Base-by-base conservation (phyloP, 92 coral and sea anemone species). In the Actinostola sp. region DNA sequence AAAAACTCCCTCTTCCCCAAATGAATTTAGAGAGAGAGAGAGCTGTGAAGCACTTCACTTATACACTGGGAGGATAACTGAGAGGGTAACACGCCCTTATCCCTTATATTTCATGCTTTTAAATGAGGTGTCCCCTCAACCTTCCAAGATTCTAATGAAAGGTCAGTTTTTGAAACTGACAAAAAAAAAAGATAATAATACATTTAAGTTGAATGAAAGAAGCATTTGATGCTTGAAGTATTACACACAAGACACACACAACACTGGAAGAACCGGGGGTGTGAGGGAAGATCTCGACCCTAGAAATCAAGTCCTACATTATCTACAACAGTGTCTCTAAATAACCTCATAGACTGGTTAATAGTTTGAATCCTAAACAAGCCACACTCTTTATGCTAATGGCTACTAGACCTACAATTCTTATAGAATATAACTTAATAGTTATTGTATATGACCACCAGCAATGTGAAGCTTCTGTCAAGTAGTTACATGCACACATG, bases 121-220 rank as follows among this genome's bases (percentile, higher is more conserved):
- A 38, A 34, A 36, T 58, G 23, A 53, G 62, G 35, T 54, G 54
- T 41, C 48, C 50, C 66, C 29, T 53, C 1, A 1, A 32, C 30
- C 16, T 29, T 33, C 6, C 33, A 8, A 30, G 3, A 55, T 35
- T 32, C 77, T 66, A 41, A 52, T 39, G 44, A 59, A 34, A 84
- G 67, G 86, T 50, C 92, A 91, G 97, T 85, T 91, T 93, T 93
- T 88, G 61, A 88, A 93, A 91, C 97, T 81, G 90, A 82, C 86
- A 35, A 77, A 73, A 71, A 42, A 36, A 75, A 71, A 58, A 61
- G 66, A 71, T 38, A 39, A 45, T 27, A 66, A 72, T 49, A 59
- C 52, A 38, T 17, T 50, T 63, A n/a, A 49, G 51, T 44, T 12
- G 71, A 60, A 41, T 30, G 45, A 58, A 50, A 79, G 73, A 35